phyloP scores from a whole-genome alignment of 2,113 vertebrate genomes.

The Leptobrachium leishanense region DNA sequence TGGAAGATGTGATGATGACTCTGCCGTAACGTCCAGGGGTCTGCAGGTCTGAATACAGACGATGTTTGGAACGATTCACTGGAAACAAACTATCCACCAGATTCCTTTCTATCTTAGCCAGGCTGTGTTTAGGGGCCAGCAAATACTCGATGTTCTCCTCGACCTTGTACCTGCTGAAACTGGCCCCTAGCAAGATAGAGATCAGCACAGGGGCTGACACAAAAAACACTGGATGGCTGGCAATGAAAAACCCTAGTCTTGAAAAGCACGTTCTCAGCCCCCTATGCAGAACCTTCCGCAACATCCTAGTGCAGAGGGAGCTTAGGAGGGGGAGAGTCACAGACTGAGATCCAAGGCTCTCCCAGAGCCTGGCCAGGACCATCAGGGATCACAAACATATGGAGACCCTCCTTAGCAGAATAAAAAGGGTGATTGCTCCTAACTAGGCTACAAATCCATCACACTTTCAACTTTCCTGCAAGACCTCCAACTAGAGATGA shows the following conservation, averaged over 20 bases:
- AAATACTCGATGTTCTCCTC: slow-evolving; percentile 91
- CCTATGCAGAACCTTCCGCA: slow-evolving; percentile 92
- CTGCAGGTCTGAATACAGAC: slow-evolving; percentile 94
- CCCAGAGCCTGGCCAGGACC: slow-evolving; percentile 79
- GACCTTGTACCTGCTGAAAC: slow-evolving; percentile 94
- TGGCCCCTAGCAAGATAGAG: slow-evolving; percentile 92
- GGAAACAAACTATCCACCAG: slow-evolving; percentile 95
- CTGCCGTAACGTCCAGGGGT: slow-evolving; percentile 91
- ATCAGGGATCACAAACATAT: slow-evolving; percentile 73
- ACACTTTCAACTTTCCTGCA: too few relatives aligned
- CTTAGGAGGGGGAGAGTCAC: slow-evolving; percentile 78
- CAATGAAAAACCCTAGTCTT: slow-evolving; percentile 89
- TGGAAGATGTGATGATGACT: slow-evolving; percentile 86
- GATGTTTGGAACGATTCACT: slow-evolving; percentile 93
- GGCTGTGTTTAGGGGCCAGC: slow-evolving; percentile 92
- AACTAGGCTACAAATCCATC: too few relatives aligned
- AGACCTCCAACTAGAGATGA: not conserved
- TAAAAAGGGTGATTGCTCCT: not conserved
- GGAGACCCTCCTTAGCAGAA: slow-evolving; percentile 59
- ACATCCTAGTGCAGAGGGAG: slow-evolving; percentile 86
- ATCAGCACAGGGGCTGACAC: slow-evolving; percentile 91
- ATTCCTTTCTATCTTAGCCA: slow-evolving; percentile 96
- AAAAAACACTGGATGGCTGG: slow-evolving; percentile 95
- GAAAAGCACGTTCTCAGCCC: slow-evolving; percentile 89
- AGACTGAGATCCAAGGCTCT: slow-evolving; percentile 78